phyloP scores from a whole-genome alignment of 2,888 invertebrate species.

The Gandaritis pyraliata region DNA sequence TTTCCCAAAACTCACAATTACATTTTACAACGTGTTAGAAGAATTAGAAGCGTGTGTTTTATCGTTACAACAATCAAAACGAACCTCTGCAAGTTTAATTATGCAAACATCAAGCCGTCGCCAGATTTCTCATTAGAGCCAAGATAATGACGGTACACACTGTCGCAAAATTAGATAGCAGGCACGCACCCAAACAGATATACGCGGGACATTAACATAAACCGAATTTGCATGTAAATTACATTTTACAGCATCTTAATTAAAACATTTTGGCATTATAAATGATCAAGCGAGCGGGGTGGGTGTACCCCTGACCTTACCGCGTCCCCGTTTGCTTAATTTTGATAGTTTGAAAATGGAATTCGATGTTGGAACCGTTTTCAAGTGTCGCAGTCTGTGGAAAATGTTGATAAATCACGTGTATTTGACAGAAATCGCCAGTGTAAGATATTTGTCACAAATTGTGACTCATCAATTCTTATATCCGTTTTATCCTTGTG shows the following conservation, averaged over 20 bases:
- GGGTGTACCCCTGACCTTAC: constrained; percentile 72
- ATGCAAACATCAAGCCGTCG: constrained; percentile 84
- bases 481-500: too few relatives aligned
- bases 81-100: constrained; percentile 81
- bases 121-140: constrained; percentile 85
- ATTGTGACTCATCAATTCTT: too few relatives aligned
- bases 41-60: constrained; percentile 67
- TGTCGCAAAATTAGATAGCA: constrained; percentile 85
- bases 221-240: constrained; percentile 86
- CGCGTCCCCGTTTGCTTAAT: constrained; percentile 58
- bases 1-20: constrained; percentile 7
- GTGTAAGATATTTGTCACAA: too few relatives aligned
- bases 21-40: constrained; percentile 30
- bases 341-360: constrained; percentile 71
- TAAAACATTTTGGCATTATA: constrained; percentile 86
- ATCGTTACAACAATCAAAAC: constrained; percentile 81
- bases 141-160: constrained; percentile 84
- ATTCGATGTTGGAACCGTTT: constrained; percentile 37
- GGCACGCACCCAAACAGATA: constrained; percentile 85
- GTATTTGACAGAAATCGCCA: not conserved
- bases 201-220: constrained; percentile 85
- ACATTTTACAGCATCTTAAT: constrained; percentile 86
- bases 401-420: not conserved
- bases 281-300: constrained; percentile 80
- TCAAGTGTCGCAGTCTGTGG: not conserved